phyloP scores from a whole-genome alignment of 2,888 invertebrate genomes.

The Zonitis immaculata region DNA sequence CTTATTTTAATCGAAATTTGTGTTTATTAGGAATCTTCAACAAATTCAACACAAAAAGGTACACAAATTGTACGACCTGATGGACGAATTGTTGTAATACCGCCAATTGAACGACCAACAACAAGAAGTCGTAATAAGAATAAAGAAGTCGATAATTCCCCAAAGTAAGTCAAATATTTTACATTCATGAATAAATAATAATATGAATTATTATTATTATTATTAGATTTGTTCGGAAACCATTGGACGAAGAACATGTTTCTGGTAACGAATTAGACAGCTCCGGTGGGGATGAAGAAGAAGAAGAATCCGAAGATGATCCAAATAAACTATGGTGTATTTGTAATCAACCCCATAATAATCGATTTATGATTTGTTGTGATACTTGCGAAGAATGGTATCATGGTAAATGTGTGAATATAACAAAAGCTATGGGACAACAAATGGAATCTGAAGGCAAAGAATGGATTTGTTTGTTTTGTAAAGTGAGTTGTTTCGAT shows the following conservation, averaged over 20 bases:
- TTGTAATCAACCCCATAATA: constrained; percentile 91
- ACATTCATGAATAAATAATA: neutral
- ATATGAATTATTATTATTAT: too few species aligned
- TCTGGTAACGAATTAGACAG: constrained; percentile 45
- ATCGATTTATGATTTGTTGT: constrained; percentile 96
- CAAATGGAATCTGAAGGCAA: constrained; percentile 86
- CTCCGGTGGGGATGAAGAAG: constrained; percentile 54
- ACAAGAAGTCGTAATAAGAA: constrained; percentile 65
- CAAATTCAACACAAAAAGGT: constrained; percentile 30
- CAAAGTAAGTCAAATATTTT: constrained; percentile 31
- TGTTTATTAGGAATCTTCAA: constrained; percentile 20
- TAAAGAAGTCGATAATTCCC: constrained; percentile 24
- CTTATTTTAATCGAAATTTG: neutral
- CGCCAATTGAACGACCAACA: constrained; percentile 78
- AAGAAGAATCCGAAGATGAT: constrained; percentile 82
- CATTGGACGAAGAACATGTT: constrained; percentile 45
- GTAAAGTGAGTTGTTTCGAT: constrained; percentile 55
- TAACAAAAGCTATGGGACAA: constrained; percentile 84
- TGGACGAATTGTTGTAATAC: constrained; percentile 71
- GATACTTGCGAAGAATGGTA: constrained; percentile 97
- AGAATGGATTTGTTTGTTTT: constrained; percentile 88
- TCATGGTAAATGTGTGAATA: constrained; percentile 94
- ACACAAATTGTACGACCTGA: constrained; percentile 71
- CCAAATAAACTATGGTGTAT: constrained; percentile 93
- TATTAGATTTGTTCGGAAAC: constrained; percentile 35